phyloP scores from a whole-genome alignment of 2,797 vertebrate species.

The Spondyliosoma cantharus region DNA sequence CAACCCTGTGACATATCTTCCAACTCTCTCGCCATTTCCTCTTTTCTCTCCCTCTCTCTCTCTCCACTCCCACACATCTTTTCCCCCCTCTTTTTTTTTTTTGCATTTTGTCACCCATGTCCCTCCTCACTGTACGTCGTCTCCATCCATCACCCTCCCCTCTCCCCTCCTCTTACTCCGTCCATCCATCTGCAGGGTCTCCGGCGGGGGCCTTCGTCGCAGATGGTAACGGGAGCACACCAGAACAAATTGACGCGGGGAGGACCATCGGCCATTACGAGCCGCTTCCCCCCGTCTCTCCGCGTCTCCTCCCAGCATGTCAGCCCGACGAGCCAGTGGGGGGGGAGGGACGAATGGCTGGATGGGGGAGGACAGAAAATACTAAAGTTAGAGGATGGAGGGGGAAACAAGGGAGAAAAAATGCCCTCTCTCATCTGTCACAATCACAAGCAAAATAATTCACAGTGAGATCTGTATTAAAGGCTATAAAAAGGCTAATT shows the following conservation, averaged over 20 bases:
- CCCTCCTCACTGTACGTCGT: constrained; percentile 2
- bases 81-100: neutral
- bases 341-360: constrained; percentile 28
- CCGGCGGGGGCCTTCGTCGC: constrained; percentile 59
- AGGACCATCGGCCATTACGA: constrained; percentile 49
- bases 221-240: constrained; percentile 70
- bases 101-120: neutral
- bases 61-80: neutral
- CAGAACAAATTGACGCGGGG: constrained; percentile 65
- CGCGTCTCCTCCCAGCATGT: constrained; percentile 54
- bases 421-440: constrained; percentile 35
- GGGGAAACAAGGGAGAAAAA: constrained; percentile 38
- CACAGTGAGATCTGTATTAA: neutral
- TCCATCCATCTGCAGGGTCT: constrained; percentile 71
- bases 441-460: no score
- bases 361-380: constrained; percentile 13
- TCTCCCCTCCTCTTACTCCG: constrained; percentile 39
- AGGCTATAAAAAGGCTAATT: neutral
- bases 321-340: constrained; percentile 37
- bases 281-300: constrained; percentile 45
- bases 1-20: constrained; percentile 2
- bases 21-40: neutral
- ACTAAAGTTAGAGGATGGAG: constrained; percentile 37
- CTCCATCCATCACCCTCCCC: constrained; percentile 54
- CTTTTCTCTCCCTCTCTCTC: neutral